A percentile compares a stretch with the other conserved stretches of the same genome.
phyloP scores from a whole-genome alignment of 2,797 vertebrate species.

The Oryzias dopingdopingensis region DNA sequence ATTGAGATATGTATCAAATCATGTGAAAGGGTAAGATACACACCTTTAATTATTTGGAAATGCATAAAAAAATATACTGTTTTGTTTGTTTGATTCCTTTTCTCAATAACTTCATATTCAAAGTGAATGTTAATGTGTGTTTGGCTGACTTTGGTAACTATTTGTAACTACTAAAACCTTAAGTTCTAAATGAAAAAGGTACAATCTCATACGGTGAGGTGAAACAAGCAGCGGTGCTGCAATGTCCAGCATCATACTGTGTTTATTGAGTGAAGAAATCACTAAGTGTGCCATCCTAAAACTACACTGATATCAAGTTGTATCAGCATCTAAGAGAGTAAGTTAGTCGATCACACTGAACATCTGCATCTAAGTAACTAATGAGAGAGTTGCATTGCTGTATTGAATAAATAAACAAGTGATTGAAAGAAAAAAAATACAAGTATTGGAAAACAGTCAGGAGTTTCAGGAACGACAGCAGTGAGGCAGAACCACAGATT shows the following conservation, averaged over 20 bases:
- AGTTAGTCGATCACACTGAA: background rate
- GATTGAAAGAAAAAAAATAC: background rate
- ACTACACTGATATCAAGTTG: background rate
- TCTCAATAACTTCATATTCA: too few species aligned
- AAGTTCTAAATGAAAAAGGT: too few species aligned
- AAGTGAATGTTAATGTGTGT: too few species aligned
- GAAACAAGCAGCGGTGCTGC: background rate
- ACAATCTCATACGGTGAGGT: background rate
- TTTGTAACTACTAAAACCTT: too few species aligned
- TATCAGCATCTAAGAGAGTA: background rate
- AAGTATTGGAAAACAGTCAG: slow-evolving; percentile 10
- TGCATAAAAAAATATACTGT: too few species aligned
- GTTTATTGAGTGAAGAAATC: slow-evolving; percentile 1
- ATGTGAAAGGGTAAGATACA: too few species aligned
- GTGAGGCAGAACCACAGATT: background rate
- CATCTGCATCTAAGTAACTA: slow-evolving; percentile 9
- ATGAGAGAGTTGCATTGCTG: slow-evolving; percentile 5
- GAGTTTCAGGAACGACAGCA: background rate
- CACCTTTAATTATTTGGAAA: too few species aligned
- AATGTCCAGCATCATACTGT: background rate
- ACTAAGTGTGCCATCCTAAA: background rate
- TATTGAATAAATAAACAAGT: background rate
- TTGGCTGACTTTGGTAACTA: too few species aligned
- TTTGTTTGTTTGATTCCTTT: too few species aligned
- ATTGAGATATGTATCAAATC: too few species aligned